These are phyloP conservation scores for Ylistrum balloti DNA, from an alignment of 1,140 invertebrate species.

Conservation along the genomic window DNA sequence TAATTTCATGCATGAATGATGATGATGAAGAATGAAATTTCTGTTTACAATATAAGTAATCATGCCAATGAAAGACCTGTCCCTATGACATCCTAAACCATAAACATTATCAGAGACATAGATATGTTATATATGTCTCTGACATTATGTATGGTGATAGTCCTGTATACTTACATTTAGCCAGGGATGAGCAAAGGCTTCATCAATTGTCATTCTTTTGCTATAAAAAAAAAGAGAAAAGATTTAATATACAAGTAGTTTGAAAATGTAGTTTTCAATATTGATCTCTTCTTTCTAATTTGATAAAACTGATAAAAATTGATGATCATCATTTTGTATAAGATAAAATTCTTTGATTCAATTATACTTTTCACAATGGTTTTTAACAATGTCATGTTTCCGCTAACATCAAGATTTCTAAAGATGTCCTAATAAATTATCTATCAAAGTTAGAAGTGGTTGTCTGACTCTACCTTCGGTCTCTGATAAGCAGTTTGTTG, in stretches of 20 bases:
- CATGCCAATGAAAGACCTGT: not conserved
- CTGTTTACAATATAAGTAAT: not conserved
- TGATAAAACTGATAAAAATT: too few relatives aligned
- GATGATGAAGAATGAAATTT: not conserved
- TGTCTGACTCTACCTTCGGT: constrained; percentile 91
- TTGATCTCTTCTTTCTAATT: too few relatives aligned
- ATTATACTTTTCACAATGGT: too few relatives aligned
- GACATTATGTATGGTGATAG: too few relatives aligned
- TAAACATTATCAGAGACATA: not conserved
- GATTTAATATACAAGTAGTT: too few relatives aligned
- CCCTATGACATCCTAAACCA: not conserved
- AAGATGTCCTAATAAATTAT: too few relatives aligned
- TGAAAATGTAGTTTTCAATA: too few relatives aligned
- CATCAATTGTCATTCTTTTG: constrained; percentile 98
- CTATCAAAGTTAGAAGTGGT: too few relatives aligned
- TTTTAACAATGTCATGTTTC: too few relatives aligned
- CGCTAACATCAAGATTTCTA: too few relatives aligned
- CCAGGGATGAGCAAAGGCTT: constrained; percentile 98
- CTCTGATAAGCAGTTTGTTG: constrained; percentile 93
- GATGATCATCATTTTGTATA: too few relatives aligned
- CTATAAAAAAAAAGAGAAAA: constrained; percentile 83
- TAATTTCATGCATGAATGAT: constrained; percentile 12
- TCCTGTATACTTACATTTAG: constrained; percentile 83
- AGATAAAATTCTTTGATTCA: too few relatives aligned
- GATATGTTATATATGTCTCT: not conserved